Evolutionary conservation across 2,888 invertebrate genomes (phyloP), one percentile per base, ranked within the genome.

Genomic region (Zaprionus bogoriensis): DNA sequence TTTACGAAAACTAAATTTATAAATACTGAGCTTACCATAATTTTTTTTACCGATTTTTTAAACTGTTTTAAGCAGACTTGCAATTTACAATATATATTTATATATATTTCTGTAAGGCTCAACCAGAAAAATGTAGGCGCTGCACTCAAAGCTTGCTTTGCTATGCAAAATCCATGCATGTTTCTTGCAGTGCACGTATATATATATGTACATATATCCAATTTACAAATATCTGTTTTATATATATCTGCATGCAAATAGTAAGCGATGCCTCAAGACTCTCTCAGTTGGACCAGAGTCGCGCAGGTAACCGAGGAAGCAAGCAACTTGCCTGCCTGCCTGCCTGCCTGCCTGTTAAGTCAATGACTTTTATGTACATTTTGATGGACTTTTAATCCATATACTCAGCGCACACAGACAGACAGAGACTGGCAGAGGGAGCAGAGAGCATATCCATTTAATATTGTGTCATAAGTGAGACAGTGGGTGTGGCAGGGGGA

Each of bases 301-400:
- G 51, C 27, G 46, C 32, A 45, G 45, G 70, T 41, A 46, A 45
- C 54, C 54, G 42, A 51, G n/a, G n/a, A n/a, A n/a, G n/a, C n/a
- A n/a, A n/a, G n/a, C n/a, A n/a, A n/a, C n/a, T n/a, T n/a, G n/a
- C 45, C 47, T 44, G 62, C 44, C 30, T 30, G 69, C 75, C 66
- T 62, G 77, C 45, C 47, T 44, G 62, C 44, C 30, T 30, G 69
- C 75, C 66, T 62, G 77, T 73, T 73, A 74, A 74, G 77, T 74
- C 74, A 77, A 77, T 74, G 74, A 74, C 87, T 85, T 87, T 81
- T 82, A 87, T 87, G 83, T 82, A 81, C 81, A 81, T 78, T 85
- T 87, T 87, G 81, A 81, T 81, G 86, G 81, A 82, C 87, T 87
- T 81, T 81, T 81, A 81, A 81, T 87, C 87, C 81, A 87, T 73